phyloP scores from a whole-genome alignment of 1,140 invertebrate species.

The Drosophila persimilis region DNA sequence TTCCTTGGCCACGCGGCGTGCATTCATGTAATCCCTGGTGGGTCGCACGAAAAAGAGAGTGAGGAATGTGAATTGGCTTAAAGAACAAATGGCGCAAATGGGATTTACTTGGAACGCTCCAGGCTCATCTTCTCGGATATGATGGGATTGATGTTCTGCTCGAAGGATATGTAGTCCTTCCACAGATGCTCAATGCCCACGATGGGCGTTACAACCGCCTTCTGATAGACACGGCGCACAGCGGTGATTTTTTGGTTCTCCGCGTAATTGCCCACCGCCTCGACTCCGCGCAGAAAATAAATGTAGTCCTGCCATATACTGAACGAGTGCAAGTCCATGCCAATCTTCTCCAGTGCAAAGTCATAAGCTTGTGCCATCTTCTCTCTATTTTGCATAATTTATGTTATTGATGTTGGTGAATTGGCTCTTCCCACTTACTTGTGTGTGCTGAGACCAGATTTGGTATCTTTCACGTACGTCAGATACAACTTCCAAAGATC shows the following conservation, averaged over 20 bases:
- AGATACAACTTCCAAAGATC: slow-evolving; percentile 99
- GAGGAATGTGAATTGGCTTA: neutral
- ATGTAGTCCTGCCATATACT: slow-evolving; percentile 99
- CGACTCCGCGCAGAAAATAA: slow-evolving; percentile 97
- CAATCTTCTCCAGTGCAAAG: slow-evolving; percentile 99
- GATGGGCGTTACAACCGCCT: slow-evolving; percentile 98
- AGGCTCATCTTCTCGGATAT: slow-evolving; percentile 90
- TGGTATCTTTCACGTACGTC: slow-evolving; percentile 99
- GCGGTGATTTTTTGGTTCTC: slow-evolving; percentile 99
- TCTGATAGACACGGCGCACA: slow-evolving; percentile 97
- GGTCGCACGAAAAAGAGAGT: neutral
- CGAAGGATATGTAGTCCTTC: slow-evolving; percentile 98
- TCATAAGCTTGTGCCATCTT: slow-evolving; percentile 99
- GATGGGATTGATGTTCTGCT: slow-evolving; percentile 97
- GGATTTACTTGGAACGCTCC: slow-evolving; percentile 82
- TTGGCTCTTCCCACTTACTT: slow-evolving; percentile 88
- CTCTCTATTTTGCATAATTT: slow-evolving; percentile 87
- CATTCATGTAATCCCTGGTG: slow-evolving; percentile 97
- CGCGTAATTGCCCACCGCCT: slow-evolving; percentile 98
- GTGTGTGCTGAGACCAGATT: slow-evolving; percentile 95
- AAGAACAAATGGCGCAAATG: neutral
- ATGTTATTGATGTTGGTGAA: too few relatives aligned
- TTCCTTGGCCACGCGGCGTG: slow-evolving; percentile 97
- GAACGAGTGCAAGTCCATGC: slow-evolving; percentile 98
- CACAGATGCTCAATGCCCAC: slow-evolving; percentile 98